These are phyloP conservation scores for Nomada ferruginata DNA, from an alignment of 2,888 invertebrate genomes.

Conservation along the genomic window DNA sequence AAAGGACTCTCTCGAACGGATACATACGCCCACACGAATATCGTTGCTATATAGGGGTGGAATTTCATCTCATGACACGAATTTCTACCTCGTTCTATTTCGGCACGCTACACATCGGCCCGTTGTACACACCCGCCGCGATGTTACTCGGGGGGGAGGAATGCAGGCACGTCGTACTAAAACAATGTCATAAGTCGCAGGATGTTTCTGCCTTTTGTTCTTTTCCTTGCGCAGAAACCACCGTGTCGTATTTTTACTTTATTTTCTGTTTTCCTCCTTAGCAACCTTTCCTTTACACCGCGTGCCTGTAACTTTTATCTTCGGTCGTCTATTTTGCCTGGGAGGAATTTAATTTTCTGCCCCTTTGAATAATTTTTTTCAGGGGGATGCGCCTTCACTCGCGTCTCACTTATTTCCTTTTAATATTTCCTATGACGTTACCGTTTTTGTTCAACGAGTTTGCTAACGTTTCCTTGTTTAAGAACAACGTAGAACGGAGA, in stretches of 20 bases:
- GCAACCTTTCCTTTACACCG: neutral
- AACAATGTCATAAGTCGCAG: slow-evolving; percentile 34
- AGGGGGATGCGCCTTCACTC: no score
- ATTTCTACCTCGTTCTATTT: slow-evolving; percentile 56
- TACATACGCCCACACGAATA: slow-evolving; percentile 34
- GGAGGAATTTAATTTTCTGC: neutral
- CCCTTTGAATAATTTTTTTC: neutral
- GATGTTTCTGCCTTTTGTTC: neutral
- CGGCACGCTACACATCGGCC: slow-evolving; percentile 30
- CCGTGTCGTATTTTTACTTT: neutral
- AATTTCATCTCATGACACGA: slow-evolving; percentile 60
- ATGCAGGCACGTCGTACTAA: neutral
- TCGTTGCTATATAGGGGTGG: slow-evolving; percentile 19
- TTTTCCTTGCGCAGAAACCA: neutral
- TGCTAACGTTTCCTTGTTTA: no score
- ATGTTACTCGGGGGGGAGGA: neutral
- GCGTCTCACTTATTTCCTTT: no score
- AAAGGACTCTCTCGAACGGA: slow-evolving; percentile 52
- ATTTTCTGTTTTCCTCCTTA: neutral
- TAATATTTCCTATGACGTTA: no score
- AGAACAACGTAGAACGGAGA: no score
- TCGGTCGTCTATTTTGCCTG: no score
- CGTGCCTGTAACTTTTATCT: neutral
- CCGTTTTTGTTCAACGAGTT: no score
- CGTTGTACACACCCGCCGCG: slow-evolving; percentile 32